Percentiles rank a stretch among this genome's conserved stretches.
phyloP scores from a whole-genome alignment of 2,888 invertebrate species.

The Andrena hattorfiana region DNA sequence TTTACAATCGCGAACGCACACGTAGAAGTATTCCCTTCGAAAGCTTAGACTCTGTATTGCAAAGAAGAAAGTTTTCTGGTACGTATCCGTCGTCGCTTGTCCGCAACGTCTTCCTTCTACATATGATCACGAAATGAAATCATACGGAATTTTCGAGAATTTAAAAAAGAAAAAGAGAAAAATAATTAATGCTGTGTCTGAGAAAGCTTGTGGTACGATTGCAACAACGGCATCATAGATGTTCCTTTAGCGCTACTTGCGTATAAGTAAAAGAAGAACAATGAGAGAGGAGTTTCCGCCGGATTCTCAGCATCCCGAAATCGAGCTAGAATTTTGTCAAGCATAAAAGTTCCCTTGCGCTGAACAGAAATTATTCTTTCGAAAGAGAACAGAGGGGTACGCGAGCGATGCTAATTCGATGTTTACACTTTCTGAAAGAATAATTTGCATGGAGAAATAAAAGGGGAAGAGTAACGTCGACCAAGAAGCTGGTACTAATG shows the following conservation, averaged over 20 bases:
- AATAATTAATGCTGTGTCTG: conserved; percentile 69
- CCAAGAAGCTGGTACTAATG: conserved; percentile 18
- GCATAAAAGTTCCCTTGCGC: conserved; percentile 57
- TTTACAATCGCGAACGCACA: conserved; percentile 41
- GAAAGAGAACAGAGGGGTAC: conserved; percentile 8
- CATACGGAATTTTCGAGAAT: neutral
- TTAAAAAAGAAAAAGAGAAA: neutral
- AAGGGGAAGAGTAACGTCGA: conserved; percentile 21
- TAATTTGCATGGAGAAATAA: conserved; percentile 23
- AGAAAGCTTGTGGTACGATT: conserved; percentile 67
- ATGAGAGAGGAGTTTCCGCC: conserved; percentile 35
- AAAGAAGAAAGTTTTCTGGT: conserved; percentile 16
- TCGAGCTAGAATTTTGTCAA: conserved; percentile 42
- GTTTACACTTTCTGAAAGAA: conserved; percentile 15
- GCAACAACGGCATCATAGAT: conserved; percentile 31
- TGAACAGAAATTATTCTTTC: conserved; percentile 43
- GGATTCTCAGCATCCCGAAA: conserved; percentile 32
- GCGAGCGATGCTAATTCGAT: conserved; percentile 28
- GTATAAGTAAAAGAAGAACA: conserved; percentile 28
- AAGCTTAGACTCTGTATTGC: conserved; percentile 29
- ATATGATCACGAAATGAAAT: conserved; percentile 6
- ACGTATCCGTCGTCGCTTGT: conserved; percentile 1
- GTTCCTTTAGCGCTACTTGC: conserved; percentile 30
- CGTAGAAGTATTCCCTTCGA: conserved; percentile 24
- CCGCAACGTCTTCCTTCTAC: neutral